These are phyloP conservation scores for Tragelaphus buxtoni DNA, from an alignment of 2,113 vertebrate species.

Conservation along the genomic window DNA sequence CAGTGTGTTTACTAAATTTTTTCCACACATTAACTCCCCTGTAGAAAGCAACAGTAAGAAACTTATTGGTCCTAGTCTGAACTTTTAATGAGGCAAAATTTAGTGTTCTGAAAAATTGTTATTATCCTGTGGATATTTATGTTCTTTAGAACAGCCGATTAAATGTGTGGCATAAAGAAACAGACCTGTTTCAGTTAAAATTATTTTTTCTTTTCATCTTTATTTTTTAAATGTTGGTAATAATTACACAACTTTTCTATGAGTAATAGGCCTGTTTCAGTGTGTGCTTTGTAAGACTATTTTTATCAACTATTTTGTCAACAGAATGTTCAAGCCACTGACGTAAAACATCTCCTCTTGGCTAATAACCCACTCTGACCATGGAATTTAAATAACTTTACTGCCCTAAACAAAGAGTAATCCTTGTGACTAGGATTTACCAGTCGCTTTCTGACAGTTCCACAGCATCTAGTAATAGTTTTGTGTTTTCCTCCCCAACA, in stretches of 20 bases:
- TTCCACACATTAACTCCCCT: background rate
- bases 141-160: background rate
- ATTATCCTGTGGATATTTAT: background rate
- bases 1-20: background rate
- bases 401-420: constrained; percentile 4
- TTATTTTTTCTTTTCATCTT: background rate
- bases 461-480: background rate
- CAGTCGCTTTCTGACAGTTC: background rate
- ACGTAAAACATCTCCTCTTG: background rate
- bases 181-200: background rate
- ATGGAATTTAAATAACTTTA: constrained; percentile 34
- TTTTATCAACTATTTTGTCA: constrained; percentile 40
- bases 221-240: background rate
- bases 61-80: background rate
- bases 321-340: constrained; percentile 21
- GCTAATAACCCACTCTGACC: constrained; percentile 20
- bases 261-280: background rate
- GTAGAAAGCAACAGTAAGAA: background rate
- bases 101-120: background rate
- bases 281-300: constrained; percentile 12
- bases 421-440: background rate
- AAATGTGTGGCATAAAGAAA: background rate
- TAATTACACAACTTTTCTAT: background rate
- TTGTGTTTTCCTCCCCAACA: background rate
- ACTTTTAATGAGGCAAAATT: background rate